Conservation (phyloP, 2,888 invertebrate genomes). For the Volucella inflata region DNA sequence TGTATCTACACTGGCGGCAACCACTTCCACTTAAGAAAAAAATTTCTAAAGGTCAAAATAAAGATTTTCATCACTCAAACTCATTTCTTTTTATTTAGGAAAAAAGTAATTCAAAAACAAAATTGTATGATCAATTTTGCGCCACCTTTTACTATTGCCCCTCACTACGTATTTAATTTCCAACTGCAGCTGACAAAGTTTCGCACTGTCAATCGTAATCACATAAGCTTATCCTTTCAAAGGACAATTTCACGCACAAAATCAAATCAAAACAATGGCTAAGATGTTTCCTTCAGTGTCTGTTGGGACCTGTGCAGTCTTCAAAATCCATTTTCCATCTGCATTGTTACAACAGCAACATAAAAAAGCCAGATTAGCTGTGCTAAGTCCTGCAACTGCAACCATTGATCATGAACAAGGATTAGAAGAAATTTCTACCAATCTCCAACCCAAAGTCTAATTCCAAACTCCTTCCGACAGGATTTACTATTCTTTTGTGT, state of each 20-base stretch:
- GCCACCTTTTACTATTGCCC: too few species aligned
- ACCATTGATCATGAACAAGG: slow-evolving; percentile 3
- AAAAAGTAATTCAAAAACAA: too few species aligned
- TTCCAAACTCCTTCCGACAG: slow-evolving; percentile 19
- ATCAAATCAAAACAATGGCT: not conserved
- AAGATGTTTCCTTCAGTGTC: not conserved
- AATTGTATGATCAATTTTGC: too few species aligned
- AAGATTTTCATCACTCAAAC: too few species aligned
- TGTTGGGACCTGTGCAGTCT: not conserved
- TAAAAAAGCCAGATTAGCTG: slow-evolving; percentile 14
- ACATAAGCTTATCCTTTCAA: slow-evolving; percentile 21
- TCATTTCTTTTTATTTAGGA: too few species aligned
- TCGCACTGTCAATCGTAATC: not conserved
- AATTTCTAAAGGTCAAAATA: too few species aligned
- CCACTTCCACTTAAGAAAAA: too few species aligned
- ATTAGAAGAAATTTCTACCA: slow-evolving; percentile 1
- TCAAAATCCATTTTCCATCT: not conserved
- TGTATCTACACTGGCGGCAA: too few species aligned
- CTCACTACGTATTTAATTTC: too few species aligned
- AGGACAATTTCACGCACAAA: slow-evolving; percentile 4
- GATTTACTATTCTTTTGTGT: slow-evolving; percentile 4
- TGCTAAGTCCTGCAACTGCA: not conserved
- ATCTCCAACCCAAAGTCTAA: not conserved
- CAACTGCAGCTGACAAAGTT: not conserved
- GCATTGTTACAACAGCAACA: not conserved